phyloP scores from a whole-genome alignment of 2,113 vertebrate species.

The Saguinus midas region DNA sequence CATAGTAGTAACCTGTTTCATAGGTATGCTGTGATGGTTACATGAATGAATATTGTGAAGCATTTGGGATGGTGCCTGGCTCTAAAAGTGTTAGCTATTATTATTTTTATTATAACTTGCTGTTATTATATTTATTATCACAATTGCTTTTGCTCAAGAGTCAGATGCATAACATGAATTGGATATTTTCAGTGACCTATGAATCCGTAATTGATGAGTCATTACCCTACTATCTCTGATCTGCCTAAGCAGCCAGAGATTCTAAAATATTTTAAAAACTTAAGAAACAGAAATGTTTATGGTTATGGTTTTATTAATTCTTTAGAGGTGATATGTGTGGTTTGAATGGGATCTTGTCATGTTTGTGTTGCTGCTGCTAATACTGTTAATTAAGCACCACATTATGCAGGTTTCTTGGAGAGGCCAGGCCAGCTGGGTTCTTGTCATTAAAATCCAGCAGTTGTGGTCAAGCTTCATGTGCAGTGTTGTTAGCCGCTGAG shows the following conservation, averaged over 20 bases:
- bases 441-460: background rate
- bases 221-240: background rate
- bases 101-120: background rate
- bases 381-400: background rate
- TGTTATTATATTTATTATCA: background rate
- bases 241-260: background rate
- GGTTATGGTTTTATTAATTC: conserved; percentile 16
- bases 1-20: background rate
- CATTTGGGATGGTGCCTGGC: background rate
- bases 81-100: background rate
- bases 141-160: background rate
- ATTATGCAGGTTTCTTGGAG: background rate
- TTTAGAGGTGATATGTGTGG: background rate
- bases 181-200: background rate
- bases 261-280: conserved; percentile 21
- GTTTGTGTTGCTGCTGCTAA: background rate
- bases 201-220: background rate
- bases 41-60: background rate
- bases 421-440: background rate
- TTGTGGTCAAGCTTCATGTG: background rate
- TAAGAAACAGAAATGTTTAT: background rate
- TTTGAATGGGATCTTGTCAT: conserved; percentile 12
- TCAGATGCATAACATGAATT: background rate
- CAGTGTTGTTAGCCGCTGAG: background rate
- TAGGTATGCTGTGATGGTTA: background rate